A percentile compares a stretch with the other conserved stretches of the same genome.
These are phyloP conservation scores for Drosophila hydei DNA, from an alignment of 1,140 invertebrate genomes.

Conservation along the genomic window DNA sequence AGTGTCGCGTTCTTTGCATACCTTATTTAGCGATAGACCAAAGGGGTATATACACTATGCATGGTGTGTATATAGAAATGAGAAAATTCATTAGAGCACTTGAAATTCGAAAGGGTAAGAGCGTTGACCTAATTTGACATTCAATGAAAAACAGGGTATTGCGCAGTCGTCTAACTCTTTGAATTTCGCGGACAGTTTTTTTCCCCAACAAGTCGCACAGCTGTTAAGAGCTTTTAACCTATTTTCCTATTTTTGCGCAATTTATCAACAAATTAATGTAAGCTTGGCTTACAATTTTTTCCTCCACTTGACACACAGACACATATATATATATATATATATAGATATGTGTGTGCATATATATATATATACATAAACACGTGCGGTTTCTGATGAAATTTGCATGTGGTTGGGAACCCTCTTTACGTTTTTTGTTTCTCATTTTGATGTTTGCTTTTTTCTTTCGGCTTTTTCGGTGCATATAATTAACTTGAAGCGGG, in stretches of 20 bases:
- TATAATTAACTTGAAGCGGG: slow-evolving; percentile 76
- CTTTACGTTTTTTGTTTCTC: slow-evolving; percentile 33
- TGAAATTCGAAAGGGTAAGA: no score
- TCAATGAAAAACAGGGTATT: background rate
- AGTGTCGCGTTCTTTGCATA: background rate
- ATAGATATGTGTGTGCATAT: background rate
- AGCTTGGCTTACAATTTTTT: slow-evolving; percentile 54
- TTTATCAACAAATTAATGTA: slow-evolving; percentile 80
- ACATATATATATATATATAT: slow-evolving; percentile 4
- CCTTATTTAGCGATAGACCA: background rate
- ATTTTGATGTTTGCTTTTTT: slow-evolving; percentile 34
- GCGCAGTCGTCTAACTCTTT: background rate
- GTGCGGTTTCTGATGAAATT: slow-evolving; percentile 60
- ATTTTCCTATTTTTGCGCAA: slow-evolving; percentile 74
- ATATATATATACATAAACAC: background rate
- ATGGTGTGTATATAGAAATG: no score
- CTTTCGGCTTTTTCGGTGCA: slow-evolving; percentile 50
- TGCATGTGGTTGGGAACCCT: slow-evolving; percentile 50
- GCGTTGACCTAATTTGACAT: no score
- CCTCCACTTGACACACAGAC: slow-evolving; percentile 40
- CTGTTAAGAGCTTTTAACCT: slow-evolving; percentile 73
- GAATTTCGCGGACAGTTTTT: slow-evolving; percentile 2
- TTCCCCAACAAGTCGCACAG: slow-evolving; percentile 24
- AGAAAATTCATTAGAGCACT: no score
- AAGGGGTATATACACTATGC: no score